A percentile compares a stretch with the other conserved stretches of the same genome.
These are phyloP conservation scores for Acridotheres tristis DNA, from an alignment of 2,797 vertebrate species.

Conservation along the genomic window DNA sequence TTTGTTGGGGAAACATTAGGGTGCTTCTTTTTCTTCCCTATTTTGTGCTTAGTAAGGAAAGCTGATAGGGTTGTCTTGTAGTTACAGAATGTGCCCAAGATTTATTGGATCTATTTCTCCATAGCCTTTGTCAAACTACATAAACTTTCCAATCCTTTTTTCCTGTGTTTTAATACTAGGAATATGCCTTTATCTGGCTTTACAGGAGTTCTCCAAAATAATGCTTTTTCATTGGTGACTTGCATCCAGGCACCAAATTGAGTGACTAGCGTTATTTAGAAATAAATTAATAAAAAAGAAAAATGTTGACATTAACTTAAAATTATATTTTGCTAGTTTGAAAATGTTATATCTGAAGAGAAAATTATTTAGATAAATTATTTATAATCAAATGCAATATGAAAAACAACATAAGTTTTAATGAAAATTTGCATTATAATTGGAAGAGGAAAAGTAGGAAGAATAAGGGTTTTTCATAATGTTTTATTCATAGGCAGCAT, in stretches of 20 bases:
- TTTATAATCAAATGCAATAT: not conserved
- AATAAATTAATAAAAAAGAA: not conserved
- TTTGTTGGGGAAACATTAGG: not conserved
- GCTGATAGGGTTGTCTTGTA: not conserved
- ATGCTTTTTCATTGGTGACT: not conserved
- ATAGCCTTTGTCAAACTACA: not conserved
- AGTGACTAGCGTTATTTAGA: not conserved
- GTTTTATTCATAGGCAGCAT: not conserved
- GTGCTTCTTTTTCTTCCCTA: not conserved
- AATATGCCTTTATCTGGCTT: not conserved
- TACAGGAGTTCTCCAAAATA: not conserved
- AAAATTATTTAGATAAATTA: not conserved
- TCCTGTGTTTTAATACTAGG: not conserved
- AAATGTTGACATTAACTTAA: not conserved
- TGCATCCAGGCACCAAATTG: not conserved
- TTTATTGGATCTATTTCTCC: not conserved
- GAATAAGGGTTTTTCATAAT: not conserved
- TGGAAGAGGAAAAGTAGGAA: not conserved
- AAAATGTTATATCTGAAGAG: not conserved
- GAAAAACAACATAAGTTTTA: not conserved
- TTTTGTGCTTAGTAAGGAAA: not conserved
- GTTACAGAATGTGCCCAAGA: not conserved
- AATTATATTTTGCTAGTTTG: not conserved
- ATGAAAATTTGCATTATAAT: not conserved
- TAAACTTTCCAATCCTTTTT: not conserved